Evolutionary conservation across 2,113 vertebrate species (phyloP), one percentile per base, ranked within the genome.

Genomic region (Pelecanus crispus): DNA sequence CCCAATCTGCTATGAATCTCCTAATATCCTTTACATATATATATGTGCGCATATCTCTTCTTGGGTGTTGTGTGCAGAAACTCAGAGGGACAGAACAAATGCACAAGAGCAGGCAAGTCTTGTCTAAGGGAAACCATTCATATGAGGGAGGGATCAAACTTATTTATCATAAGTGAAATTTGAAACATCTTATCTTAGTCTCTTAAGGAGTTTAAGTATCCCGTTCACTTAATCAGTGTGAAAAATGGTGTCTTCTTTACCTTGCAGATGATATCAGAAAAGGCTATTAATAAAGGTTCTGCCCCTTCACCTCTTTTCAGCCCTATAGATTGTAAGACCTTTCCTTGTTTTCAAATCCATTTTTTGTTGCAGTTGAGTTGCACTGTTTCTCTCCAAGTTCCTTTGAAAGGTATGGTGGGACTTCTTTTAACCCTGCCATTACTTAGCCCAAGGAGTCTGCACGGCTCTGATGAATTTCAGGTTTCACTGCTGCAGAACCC

Each of bases 401-500:
- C 34, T 81, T 49, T 82, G 90, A 92, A 86, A 90, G 47, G 84
- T 65, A 47, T 63, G 59, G 61, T 85, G 72, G 72, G 73, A 95
- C 61, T 85, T 91, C 74, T 65, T 86, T 68, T 58, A 92, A 79
- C 53, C 55, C 14, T 29, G 47, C 59, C 1, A 1, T 85, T 79
- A 67, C 42, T 88, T 36, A 36, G 49, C 31, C 68, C 80, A 42
- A 73, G 58, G 49, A 95, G 65, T 56, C 84, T 91, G 65, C 38
- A 44, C 26, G 1, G 53, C 73, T 62, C 72, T 83, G 71, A 72
- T 28, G n/a, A 80, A 81, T 83, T 96, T 96, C 81, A 90, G 61
- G 32, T 97, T 97, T 96, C 71, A 29, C 24, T 91, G 74, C 92
- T 97, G 88, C 75, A 85, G 82, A 91, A 86, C 58, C 93, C 73